These are phyloP conservation scores for Colaptes auratus DNA, from an alignment of 2,113 vertebrate genomes.

Conservation along the genomic window DNA sequence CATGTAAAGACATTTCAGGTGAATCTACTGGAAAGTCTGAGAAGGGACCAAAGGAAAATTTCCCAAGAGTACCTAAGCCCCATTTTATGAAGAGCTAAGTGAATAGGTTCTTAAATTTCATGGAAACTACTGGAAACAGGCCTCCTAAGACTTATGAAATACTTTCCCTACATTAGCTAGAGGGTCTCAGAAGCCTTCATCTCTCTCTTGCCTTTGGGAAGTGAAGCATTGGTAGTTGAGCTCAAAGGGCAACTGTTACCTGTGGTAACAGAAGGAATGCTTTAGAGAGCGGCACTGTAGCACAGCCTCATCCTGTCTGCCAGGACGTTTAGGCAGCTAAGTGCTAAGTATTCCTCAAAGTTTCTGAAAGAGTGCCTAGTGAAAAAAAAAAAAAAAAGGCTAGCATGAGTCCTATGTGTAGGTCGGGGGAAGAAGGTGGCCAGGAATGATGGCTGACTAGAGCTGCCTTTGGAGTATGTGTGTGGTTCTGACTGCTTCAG, in stretches of 20 bases:
- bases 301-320: neutral
- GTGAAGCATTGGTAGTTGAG: neutral
- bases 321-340: neutral
- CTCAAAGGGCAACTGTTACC: neutral
- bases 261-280: neutral
- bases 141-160: neutral
- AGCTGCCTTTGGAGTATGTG: neutral
- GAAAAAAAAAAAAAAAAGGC: neutral
- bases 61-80: neutral
- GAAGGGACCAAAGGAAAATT: neutral
- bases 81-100: neutral
- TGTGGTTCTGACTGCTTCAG: neutral
- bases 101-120: neutral
- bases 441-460: fast-evolving
- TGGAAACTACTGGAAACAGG: neutral
- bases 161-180: neutral
- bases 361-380: neutral
- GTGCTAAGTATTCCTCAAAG: neutral
- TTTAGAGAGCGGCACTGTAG: fast-evolving
- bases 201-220: neutral
- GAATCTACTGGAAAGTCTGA: neutral
- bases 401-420: neutral
- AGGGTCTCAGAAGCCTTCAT: neutral
- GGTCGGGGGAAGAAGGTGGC: neutral
- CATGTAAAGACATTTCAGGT: neutral